Evolutionary conservation across 1,140 invertebrate species (phyloP).

Genomic region (Latrodectus geometricus): DNA sequence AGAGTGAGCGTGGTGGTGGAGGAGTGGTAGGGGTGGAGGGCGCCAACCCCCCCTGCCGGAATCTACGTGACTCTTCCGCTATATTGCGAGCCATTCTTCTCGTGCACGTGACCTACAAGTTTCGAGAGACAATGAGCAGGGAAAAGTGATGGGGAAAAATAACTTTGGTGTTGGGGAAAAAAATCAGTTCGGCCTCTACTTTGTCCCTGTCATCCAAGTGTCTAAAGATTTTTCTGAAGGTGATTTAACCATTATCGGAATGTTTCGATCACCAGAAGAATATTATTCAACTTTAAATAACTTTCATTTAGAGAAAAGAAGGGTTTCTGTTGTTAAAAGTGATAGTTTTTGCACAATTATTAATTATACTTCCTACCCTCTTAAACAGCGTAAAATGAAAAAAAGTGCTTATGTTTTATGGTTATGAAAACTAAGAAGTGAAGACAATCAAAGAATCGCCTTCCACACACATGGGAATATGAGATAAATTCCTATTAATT

Average conservation of each 20-base stretch:
- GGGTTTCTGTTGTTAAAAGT: too few species aligned
- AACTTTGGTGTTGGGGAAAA: not conserved
- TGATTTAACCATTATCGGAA: constrained; percentile 13
- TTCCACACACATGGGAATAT: too few species aligned
- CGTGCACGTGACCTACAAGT: constrained; percentile 52
- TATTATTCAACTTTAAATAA: not conserved
- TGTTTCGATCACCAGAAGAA: not conserved
- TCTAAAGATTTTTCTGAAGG: too few species aligned
- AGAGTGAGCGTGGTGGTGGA: not conserved
- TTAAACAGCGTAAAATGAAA: too few species aligned
- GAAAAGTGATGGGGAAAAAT: constrained; percentile 15
- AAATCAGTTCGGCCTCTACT: not conserved
- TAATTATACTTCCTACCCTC: too few species aligned
- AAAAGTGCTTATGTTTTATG: too few species aligned
- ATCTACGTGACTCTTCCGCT: constrained; percentile 39
- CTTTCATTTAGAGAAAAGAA: too few species aligned
- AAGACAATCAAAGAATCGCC: too few species aligned
- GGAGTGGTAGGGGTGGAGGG: not conserved
- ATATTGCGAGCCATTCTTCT: constrained; percentile 48
- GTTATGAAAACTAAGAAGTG: too few species aligned
- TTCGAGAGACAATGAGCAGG: constrained; percentile 1
- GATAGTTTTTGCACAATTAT: too few species aligned
- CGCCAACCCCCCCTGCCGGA: constrained; percentile 5
- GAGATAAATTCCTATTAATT: too few species aligned
- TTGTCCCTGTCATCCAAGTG: too few species aligned